phyloP scores from a whole-genome alignment of 2,797 vertebrate species.

The Myotis daubentonii region DNA sequence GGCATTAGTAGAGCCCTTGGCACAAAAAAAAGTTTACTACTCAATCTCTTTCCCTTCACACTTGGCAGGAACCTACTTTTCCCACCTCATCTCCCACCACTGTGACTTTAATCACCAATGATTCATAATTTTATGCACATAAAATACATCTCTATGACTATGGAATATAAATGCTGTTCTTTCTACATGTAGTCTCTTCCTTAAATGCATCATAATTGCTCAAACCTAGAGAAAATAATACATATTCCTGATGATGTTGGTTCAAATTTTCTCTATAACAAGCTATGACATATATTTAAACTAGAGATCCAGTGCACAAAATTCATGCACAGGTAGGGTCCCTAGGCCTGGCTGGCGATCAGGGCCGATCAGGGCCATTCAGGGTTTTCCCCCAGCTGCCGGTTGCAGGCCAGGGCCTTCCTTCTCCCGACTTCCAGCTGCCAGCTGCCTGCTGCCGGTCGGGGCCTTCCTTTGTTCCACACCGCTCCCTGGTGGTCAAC shows the following conservation, averaged over 20 bases:
- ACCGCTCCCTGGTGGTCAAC: no score
- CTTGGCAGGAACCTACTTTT: not conserved
- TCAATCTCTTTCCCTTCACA: not conserved
- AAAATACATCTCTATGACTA: not conserved
- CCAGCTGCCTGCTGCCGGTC: no score
- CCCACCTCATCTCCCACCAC: not conserved
- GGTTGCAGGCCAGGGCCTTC: no score
- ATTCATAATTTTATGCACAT: not conserved
- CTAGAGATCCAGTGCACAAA: no score
- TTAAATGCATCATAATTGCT: not conserved
- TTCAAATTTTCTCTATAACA: not conserved
- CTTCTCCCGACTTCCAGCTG: no score
- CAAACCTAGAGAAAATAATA: conserved; percentile 7
- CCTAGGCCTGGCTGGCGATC: no score
- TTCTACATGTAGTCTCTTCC: not conserved
- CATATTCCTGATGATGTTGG: not conserved
- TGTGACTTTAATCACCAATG: not conserved
- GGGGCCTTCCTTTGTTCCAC: no score
- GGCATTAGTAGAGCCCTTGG: not conserved
- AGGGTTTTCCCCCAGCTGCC: no score
- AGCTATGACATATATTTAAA: not conserved
- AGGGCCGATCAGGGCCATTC: no score
- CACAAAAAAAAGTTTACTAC: not conserved
- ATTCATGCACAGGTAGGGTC: not conserved
- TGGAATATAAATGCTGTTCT: not conserved